A percentile compares a stretch with the other conserved stretches of the same genome.
Conservation (phyloP, 2,888 invertebrate species). For the Cryptocheilus praepositus region DNA sequence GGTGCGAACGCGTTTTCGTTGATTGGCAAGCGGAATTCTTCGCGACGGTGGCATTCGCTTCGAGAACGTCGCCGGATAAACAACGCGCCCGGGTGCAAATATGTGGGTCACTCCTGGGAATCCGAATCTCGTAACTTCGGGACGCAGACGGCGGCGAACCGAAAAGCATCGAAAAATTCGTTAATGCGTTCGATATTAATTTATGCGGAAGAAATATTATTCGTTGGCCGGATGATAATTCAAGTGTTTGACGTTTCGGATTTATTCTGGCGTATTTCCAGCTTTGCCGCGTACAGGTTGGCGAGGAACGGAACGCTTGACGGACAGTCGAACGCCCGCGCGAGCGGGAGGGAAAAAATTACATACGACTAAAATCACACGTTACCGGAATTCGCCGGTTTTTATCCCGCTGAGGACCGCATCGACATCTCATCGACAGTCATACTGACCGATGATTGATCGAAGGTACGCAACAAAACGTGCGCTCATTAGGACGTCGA, state of each 20-base stretch:
- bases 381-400: constrained; percentile 39
- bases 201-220: not conserved
- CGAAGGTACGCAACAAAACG: constrained; percentile 45
- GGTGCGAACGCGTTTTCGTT: too few species aligned
- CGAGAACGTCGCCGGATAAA: too few species aligned
- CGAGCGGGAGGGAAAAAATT: constrained; percentile 36
- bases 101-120: too few species aligned
- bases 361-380: constrained; percentile 45
- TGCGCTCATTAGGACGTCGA: constrained; percentile 37
- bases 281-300: constrained; percentile 34
- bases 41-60: too few species aligned
- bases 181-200: not conserved
- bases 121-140: too few species aligned
- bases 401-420: constrained; percentile 52
- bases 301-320: constrained; percentile 23
- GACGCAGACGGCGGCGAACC: too few species aligned
- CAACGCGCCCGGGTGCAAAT: too few species aligned
- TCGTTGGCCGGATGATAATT: constrained; percentile 32
- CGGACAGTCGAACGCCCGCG: constrained; percentile 34
- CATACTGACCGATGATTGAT: constrained; percentile 45
- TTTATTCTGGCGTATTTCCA: constrained; percentile 41
- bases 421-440: constrained; percentile 49
- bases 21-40: too few species aligned
- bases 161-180: too few species aligned
- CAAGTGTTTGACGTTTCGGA: constrained; percentile 43